Conservation (phyloP, 2,888 invertebrate species). For the Hedychridium roseum region DNA sequence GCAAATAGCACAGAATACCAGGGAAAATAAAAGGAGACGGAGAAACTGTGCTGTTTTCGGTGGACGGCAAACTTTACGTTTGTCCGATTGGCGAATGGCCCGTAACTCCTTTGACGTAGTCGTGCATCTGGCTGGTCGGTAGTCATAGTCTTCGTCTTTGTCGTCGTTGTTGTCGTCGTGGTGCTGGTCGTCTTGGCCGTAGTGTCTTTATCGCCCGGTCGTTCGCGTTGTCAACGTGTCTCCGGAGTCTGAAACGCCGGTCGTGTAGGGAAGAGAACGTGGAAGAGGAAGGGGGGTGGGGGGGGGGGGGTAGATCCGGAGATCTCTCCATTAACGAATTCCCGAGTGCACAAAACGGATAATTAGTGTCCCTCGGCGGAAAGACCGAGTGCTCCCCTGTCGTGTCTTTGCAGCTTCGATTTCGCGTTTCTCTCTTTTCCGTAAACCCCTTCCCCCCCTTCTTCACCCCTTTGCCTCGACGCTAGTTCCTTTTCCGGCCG, state of each 20-base stretch:
- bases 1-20: no score
- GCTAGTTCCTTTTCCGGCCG: conserved; percentile 9
- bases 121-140: conserved; percentile 10
- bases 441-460: background rate
- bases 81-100: background rate
- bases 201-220: no score
- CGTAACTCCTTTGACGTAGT: background rate
- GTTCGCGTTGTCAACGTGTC: no score
- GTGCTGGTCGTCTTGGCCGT: no score
- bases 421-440: background rate
- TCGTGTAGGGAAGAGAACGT: no score
- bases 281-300: no score
- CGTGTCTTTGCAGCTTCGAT: background rate
- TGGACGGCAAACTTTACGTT: background rate
- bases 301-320: no score
- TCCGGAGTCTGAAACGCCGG: no score
- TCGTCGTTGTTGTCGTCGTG: no score
- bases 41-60: background rate
- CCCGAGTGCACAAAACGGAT: conserved; percentile 34
- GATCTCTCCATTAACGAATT: conserved; percentile 35
- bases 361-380: conserved; percentile 39
- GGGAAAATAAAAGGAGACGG: background rate
- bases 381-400: background rate
- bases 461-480: background rate
- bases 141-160: no score